Conservation (phyloP, 2,113 vertebrate species). For the Tringa solitaria region DNA sequence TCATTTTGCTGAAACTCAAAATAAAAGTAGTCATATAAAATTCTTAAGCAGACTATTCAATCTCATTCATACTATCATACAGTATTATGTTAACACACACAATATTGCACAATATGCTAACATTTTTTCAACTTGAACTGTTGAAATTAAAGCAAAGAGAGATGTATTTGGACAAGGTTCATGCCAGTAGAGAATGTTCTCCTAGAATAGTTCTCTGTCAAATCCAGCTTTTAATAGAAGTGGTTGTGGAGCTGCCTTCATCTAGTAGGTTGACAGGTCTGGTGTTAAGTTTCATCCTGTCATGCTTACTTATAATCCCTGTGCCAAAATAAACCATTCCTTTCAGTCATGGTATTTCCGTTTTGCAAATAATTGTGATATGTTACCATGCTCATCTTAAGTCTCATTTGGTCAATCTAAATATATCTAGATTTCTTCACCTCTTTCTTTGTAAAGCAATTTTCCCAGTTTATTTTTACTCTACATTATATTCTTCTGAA, state of each 20-base stretch:
- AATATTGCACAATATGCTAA: neutral
- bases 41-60: neutral
- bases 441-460: neutral
- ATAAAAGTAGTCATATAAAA: neutral
- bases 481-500: neutral
- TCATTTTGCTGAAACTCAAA: neutral
- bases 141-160: neutral
- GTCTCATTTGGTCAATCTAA: neutral
- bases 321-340: constrained; percentile 44
- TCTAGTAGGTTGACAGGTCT: constrained; percentile 4
- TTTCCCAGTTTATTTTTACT: neutral
- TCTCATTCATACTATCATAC: neutral
- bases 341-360: constrained; percentile 20
- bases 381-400: neutral
- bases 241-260: constrained; percentile 4
- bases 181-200: neutral
- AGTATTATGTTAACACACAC: neutral
- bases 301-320: constrained; percentile 12
- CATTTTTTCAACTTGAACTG: neutral
- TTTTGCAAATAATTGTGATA: constrained; percentile 18
- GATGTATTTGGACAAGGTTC: neutral
- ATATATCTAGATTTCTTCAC: neutral
- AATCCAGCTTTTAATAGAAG: constrained; percentile 44
- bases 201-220: constrained; percentile 11
- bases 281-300: constrained; percentile 50